Base-by-base conservation (phyloP, 92 coral and sea anemone genomes). In the Phymanthus crucifer region DNA sequence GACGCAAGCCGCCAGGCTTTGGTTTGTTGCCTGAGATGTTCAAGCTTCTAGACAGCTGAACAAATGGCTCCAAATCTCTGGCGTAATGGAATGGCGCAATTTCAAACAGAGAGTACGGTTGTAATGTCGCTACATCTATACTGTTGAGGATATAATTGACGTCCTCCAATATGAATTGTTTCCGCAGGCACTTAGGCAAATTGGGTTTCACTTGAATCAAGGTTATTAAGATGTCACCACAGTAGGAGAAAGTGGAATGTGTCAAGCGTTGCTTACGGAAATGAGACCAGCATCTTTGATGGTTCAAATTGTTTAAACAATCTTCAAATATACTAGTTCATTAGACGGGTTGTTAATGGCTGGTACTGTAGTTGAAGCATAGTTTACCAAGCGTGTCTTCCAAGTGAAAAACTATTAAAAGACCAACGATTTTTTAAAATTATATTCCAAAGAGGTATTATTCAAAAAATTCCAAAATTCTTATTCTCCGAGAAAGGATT, bases 171-270 rank as follows among this genome's bases (percentile, higher is more conserved):
- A 26, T 57, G 68, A 61, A 54, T 54, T 40, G 67, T 56, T 78
- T 78, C 82, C 82, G 83, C 68, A 48, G 17, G 83, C 83, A 67
- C 83, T 79, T 70, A 79, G 27, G 50, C 37, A 69, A 79, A 78
- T 78, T 78, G 64, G 72, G 38, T 16, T 24, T 12, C 8, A 31
- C 40, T 78, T 64, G 61, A 64, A 79, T 67, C 69, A 47, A 67
- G 54, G 31, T 69, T 66, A 79, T 79, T 79, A 79, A 79, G 67
- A 27, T 79, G 83, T 79, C 83, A 79, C 66, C 69, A 67, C 38
- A 37, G 68, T 56, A 31, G 58, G 83, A 23, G 83, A 70, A 79
- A 79, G 47, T 16, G 48, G 27, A 47, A 58, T 18, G 35, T 70
- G 74, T 45, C 26, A 45, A 66, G 75, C 67, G 83, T 67, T 70